These are phyloP conservation scores for Augiades crinisus DNA, from an alignment of 2,888 invertebrate species.

Conservation along the genomic window DNA sequence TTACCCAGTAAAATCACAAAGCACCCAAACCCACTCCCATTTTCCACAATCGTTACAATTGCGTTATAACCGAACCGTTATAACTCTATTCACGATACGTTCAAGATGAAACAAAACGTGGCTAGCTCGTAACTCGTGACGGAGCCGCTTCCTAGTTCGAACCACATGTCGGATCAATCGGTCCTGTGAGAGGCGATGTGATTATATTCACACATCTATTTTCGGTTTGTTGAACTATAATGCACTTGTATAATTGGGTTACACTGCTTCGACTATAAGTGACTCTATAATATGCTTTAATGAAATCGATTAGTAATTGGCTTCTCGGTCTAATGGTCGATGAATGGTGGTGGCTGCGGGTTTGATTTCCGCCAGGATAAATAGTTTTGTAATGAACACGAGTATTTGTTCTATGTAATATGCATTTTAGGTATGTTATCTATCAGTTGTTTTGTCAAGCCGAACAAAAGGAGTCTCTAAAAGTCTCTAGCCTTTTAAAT, in stretches of 20 bases:
- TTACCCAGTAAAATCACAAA: too few relatives aligned
- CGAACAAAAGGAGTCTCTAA: too few relatives aligned
- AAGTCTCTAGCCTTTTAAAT: too few relatives aligned
- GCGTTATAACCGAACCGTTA: constrained; percentile 2
- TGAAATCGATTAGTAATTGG: too few relatives aligned
- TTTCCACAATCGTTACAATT: constrained; percentile 4
- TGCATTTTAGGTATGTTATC: too few relatives aligned
- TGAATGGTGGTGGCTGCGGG: too few relatives aligned
- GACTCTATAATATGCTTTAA: too few relatives aligned
- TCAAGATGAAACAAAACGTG: constrained; percentile 7
- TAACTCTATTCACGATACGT: neutral
- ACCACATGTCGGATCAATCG: constrained; percentile 21
- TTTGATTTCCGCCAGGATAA: too few relatives aligned
- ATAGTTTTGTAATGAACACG: too few relatives aligned
- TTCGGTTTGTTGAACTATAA: constrained; percentile 2
- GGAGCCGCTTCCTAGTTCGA: neutral
- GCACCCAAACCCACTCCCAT: neutral
- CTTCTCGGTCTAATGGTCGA: too few relatives aligned
- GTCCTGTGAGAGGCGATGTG: constrained; percentile 31
- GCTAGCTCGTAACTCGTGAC: neutral
- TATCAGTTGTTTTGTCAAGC: too few relatives aligned
- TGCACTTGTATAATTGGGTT: neutral
- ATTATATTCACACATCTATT: constrained; percentile 30
- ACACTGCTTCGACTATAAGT: neutral
- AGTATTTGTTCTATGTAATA: too few relatives aligned